These are phyloP conservation scores for Mirza zaza DNA, from an alignment of 2,113 vertebrate species.

Conservation along the genomic window DNA sequence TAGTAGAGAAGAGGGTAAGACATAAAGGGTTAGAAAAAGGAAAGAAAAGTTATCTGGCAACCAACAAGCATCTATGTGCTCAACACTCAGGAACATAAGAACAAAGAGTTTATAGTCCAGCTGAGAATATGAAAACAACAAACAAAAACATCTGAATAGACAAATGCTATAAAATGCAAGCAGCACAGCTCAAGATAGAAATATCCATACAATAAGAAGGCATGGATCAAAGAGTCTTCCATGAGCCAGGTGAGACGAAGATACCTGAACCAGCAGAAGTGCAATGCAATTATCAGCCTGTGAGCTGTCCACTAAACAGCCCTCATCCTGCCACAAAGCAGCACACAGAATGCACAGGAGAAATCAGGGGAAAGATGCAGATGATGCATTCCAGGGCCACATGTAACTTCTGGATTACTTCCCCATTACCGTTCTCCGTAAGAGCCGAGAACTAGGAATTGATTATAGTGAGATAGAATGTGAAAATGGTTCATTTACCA, in stretches of 20 bases:
- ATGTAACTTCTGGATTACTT: neutral
- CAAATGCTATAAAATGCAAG: neutral
- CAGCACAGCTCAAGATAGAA: neutral
- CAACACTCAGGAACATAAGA: neutral
- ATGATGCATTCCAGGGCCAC: neutral
- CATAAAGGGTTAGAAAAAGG: neutral
- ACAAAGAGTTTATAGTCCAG: neutral
- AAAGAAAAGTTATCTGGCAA: slow-evolving; percentile 1
- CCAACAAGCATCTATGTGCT: neutral
- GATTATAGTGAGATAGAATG: neutral
- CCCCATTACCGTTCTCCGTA: neutral
- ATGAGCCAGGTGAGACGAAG: neutral
- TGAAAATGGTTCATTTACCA: neutral
- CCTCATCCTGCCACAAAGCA: neutral
- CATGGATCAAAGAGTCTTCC: neutral
- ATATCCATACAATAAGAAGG: slow-evolving; percentile 4
- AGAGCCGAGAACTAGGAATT: neutral
- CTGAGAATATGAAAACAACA: neutral
- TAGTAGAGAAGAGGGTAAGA: neutral
- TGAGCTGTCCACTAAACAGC: neutral
- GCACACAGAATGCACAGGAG: neutral
- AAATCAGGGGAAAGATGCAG: neutral
- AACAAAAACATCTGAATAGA: neutral
- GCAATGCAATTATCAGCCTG: neutral
- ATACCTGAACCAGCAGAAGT: neutral